Evolutionary conservation across 2,888 invertebrate species (phyloP), one percentile per base, ranked within the genome.

Genomic region (Campoplex nolae): DNA sequence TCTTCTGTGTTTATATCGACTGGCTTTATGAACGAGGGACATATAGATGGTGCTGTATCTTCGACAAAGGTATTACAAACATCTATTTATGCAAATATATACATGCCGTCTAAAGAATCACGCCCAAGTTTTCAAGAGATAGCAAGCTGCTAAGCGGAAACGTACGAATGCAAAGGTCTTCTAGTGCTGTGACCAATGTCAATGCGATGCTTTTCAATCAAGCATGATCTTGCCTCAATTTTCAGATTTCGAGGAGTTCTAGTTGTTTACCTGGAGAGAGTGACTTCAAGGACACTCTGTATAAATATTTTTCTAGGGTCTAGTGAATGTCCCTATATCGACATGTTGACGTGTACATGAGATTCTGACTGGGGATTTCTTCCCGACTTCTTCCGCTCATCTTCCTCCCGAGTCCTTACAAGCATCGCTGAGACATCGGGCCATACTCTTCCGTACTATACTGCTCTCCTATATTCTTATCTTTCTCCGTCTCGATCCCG

Each of bases 361-460:
- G 78, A 74, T 86, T 74, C 79, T 71, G 78, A 67, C 82, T 38
- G 68, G 58, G 79, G 86, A 84, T 88, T 80, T 86, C 81, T 85
- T 68, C 71, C 70, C 58, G 51, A 70, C 82, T 82, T 70, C 84
- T 81, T 86, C 74, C 83, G 82, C 84, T 83, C 83, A 81, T 88
- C 83, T 80, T 84, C 85, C 78, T 86, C 76, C 77, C 73, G 35
- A 77, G 71, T 73, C 82, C 80, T 62, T 77, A 48, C 70, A 56
- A 74, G 76, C 68, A 70, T 77, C 73, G 68, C 54, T 74, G 76
- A 79, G 70, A 78, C 83, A 54, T 70, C 65, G 28, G 76, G n/a
- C 74, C 56, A 77, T 35, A 74, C 67, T 76, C 80, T 74, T 71
- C 75, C 67, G 67, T 73, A 38, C 73, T 76, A 70, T 62, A 58